Conservation (phyloP, 2,113 vertebrate species). For the Aspidoscelis tigris region DNA sequence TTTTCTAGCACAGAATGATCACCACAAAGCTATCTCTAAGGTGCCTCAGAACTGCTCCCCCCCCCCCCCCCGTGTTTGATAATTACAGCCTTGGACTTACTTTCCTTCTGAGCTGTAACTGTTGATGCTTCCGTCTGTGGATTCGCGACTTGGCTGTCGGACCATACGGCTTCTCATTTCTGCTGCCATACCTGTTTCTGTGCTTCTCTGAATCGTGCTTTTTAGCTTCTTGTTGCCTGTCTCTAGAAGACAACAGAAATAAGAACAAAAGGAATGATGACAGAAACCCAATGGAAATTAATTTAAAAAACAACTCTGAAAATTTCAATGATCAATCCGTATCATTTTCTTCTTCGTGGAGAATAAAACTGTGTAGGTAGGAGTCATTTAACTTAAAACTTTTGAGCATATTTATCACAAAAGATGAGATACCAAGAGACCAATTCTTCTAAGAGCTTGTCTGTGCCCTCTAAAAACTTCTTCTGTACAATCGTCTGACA, state of each 20-base stretch:
- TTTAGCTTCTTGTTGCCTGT: slow-evolving; percentile 93
- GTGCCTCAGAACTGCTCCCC: too few species aligned
- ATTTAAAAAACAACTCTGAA: not conserved
- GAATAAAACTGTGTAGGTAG: too few species aligned
- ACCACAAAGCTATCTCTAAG: too few species aligned
- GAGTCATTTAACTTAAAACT: not conserved
- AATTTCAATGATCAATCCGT: not conserved
- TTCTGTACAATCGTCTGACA: not conserved
- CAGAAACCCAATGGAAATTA: not conserved
- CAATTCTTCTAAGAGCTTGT: not conserved
- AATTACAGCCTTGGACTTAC: slow-evolving; percentile 77
- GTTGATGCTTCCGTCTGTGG: slow-evolving; percentile 97
- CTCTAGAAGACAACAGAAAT: slow-evolving; percentile 75
- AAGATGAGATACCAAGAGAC: not conserved
- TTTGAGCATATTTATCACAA: not conserved
- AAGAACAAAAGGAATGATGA: not conserved
- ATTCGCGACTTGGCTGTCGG: slow-evolving; percentile 94
- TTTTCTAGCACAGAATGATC: too few species aligned
- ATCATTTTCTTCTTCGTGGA: not conserved
- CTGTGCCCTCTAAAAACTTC: not conserved
- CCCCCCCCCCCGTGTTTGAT: too few species aligned
- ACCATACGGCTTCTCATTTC: slow-evolving; percentile 94
- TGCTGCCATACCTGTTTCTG: slow-evolving; percentile 96
- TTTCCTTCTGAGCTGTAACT: slow-evolving; percentile 97
- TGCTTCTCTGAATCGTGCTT: slow-evolving; percentile 95